These are phyloP conservation scores for Lepidochrysops patricia DNA, from an alignment of 2,888 invertebrate genomes.

Conservation along the genomic window DNA sequence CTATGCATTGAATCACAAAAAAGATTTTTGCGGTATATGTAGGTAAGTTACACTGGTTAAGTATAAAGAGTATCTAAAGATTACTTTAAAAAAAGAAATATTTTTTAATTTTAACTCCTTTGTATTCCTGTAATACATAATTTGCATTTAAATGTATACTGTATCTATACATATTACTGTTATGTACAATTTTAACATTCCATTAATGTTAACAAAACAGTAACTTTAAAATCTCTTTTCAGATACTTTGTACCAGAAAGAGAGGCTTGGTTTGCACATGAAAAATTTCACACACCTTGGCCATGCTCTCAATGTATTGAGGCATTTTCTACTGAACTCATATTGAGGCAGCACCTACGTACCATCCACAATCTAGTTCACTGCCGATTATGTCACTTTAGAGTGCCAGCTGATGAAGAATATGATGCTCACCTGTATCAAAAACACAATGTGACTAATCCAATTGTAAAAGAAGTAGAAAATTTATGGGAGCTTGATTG, in stretches of 20 bases:
- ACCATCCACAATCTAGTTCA: constrained; percentile 51
- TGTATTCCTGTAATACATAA: too few species aligned
- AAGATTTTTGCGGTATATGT: constrained; percentile 68
- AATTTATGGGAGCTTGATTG: constrained; percentile 50
- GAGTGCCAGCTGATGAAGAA: constrained; percentile 49
- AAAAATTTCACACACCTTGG: constrained; percentile 60
- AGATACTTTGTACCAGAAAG: constrained; percentile 63
- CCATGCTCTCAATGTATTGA: constrained; percentile 61
- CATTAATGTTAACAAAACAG: too few species aligned
- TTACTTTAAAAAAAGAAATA: too few species aligned
- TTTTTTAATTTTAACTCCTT: too few species aligned
- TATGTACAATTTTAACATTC: too few species aligned
- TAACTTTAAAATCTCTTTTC: constrained; percentile 26
- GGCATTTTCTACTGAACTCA: constrained; percentile 43
- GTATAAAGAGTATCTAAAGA: constrained; percentile 1
- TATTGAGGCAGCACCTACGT: constrained; percentile 48
- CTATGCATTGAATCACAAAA: constrained; percentile 67
- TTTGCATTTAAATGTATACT: too few species aligned
- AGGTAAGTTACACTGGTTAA: constrained; percentile 37
- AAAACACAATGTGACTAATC: constrained; percentile 55
- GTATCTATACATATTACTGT: too few species aligned
- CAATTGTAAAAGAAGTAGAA: constrained; percentile 42
- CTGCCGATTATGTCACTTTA: constrained; percentile 59
- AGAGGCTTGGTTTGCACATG: constrained; percentile 49
- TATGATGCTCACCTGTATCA: constrained; percentile 54